Base-by-base conservation (phyloP, 2,888 invertebrate genomes). In the Cryptops parisi region DNA sequence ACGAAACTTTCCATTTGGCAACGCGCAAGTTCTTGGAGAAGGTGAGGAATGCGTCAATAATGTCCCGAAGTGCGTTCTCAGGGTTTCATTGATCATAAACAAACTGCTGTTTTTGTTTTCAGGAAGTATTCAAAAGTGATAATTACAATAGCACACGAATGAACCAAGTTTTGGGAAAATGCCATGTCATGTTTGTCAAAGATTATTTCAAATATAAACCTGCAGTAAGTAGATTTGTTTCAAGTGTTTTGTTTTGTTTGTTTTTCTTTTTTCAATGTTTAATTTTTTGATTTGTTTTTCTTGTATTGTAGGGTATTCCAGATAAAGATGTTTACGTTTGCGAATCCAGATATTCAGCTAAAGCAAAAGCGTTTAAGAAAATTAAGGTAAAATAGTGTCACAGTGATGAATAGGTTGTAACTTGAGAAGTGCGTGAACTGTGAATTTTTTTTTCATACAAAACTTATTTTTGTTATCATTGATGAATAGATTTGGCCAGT, bases 301-400 rank as follows among this genome's bases (percentile, higher is more conserved):
- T 49, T 17, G 47, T 43, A 33, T 58, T 61, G 17, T 59, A 70
- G 74, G 82, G 84, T 21, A 85, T 87, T 64, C 76, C 81, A 0
- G 90, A 93, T 58, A 88, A 89, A 64, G 94, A 98, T 70, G 84
- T 97, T 1, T 98, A 84, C 65, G 94, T 97, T 0, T 97, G 97
- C 68, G 97, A 98, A 71, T 93, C 89, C 19, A 78, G 93, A 3
- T 98, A 98, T 70, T 85, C 82, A 60, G 81, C 87, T 0, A 81
- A 81, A 62, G 79, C 80, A 38, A 78, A 90, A 57, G 80, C 82
- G 62, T 97, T 97, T 70, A 91, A 91, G 70, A 96, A 96, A 71
- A 89, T 97, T 33, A 73, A 73, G 65, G 72, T 71, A 41, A 26
- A 44, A 12, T 15, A 44, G 9, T 44, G 12, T 44, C 44, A 17